Evolutionary conservation across 2,797 vertebrate genomes (phyloP).

Genomic region (Sebastes melanostomus): DNA sequence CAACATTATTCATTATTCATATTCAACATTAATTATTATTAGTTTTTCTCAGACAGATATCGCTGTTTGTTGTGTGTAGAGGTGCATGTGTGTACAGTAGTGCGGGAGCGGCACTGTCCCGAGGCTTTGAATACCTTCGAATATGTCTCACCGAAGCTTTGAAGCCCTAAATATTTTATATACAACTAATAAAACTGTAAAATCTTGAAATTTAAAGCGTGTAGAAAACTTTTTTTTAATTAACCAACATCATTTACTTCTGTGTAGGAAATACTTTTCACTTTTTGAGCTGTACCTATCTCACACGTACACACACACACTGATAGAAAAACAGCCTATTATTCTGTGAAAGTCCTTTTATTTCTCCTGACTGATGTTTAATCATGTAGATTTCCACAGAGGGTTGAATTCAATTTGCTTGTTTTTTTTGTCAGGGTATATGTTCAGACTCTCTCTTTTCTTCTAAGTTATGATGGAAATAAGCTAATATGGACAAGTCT

Average conservation of each 20-base stretch:
- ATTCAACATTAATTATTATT: too few relatives aligned
- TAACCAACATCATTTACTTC: background rate
- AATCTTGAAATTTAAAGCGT: background rate
- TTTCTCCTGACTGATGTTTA: slow-evolving; percentile 38
- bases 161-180: background rate
- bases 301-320: background rate
- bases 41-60: too few relatives aligned
- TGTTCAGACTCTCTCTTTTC: slow-evolving; percentile 12
- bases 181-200: background rate
- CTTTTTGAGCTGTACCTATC: background rate
- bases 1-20: too few relatives aligned
- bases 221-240: background rate
- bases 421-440: slow-evolving; percentile 15
- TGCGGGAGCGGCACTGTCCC: too few relatives aligned
- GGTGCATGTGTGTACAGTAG: too few relatives aligned
- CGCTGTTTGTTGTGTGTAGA: too few relatives aligned
- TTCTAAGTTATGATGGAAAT: slow-evolving; percentile 17
- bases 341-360: slow-evolving; percentile 26
- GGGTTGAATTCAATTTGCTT: slow-evolving; percentile 52
- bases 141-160: too few relatives aligned
- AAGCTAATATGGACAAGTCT: slow-evolving; percentile 8
- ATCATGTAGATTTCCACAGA: slow-evolving; percentile 47
- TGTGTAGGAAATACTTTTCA: background rate
- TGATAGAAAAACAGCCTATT: background rate
- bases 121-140: too few relatives aligned